These are phyloP conservation scores for Nylanderia fulva DNA, from an alignment of 1,140 invertebrate genomes.

Conservation along the genomic window DNA sequence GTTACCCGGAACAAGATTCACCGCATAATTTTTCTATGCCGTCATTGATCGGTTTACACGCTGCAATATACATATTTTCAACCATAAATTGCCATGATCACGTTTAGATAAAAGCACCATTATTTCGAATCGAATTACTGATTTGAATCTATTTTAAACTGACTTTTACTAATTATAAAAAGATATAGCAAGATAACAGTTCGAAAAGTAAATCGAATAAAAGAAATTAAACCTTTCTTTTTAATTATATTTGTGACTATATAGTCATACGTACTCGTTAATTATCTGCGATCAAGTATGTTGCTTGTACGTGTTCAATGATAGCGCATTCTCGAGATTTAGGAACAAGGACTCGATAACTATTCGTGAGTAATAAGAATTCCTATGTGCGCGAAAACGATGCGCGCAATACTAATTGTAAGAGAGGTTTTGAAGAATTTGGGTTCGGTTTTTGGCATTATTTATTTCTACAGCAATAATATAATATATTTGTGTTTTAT, in stretches of 20 bases:
- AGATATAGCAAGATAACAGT: background rate
- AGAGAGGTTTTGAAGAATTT: background rate
- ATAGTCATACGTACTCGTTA: background rate
- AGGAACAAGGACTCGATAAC: conserved; percentile 25
- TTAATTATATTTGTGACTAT: background rate
- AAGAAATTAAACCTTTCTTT: background rate
- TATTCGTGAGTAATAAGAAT: conserved; percentile 22
- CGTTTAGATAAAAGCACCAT: background rate
- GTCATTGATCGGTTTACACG: conserved; percentile 10
- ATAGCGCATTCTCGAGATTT: conserved; percentile 20
- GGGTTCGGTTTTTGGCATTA: background rate
- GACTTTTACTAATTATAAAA: background rate
- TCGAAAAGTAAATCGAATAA: background rate
- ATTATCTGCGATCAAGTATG: background rate
- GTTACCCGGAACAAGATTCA: conserved; percentile 6
- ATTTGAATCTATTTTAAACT: too few relatives aligned
- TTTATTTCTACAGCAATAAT: background rate
- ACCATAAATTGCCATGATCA: background rate
- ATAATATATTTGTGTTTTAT: background rate
- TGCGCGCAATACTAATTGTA: too few relatives aligned
- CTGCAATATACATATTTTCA: conserved; percentile 5
- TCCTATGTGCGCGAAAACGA: background rate
- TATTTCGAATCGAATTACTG: background rate
- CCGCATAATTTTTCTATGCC: conserved; percentile 12
- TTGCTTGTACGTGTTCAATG: background rate